Conservation (phyloP, 1,140 invertebrate genomes). For the Aricia agestis region DNA sequence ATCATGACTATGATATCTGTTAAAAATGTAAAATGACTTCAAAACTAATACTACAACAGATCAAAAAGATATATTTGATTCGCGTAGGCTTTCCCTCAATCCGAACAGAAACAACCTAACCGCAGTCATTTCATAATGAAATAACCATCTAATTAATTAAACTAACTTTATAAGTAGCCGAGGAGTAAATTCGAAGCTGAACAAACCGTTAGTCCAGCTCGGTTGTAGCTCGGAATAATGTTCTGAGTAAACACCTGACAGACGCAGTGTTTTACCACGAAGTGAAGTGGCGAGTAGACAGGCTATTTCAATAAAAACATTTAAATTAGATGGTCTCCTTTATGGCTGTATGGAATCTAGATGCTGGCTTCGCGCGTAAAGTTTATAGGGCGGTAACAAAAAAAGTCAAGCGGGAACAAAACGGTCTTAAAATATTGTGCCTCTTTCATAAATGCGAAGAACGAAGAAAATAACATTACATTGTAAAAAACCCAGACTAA, state of each 20-base stretch:
- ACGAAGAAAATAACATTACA: too few species aligned
- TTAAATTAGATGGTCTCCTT: neutral
- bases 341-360: too few species aligned
- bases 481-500: too few species aligned
- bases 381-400: too few species aligned
- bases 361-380: too few species aligned
- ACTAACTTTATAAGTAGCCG: constrained; percentile 20
- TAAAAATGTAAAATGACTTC: too few species aligned
- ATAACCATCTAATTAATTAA: constrained; percentile 13
- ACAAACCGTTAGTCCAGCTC: constrained; percentile 40
- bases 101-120: neutral
- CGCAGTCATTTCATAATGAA: neutral
- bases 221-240: constrained; percentile 47
- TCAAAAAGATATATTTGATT: too few species aligned
- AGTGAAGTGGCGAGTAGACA: constrained; percentile 25
- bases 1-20: too few species aligned
- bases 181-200: constrained; percentile 22
- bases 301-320: constrained; percentile 28
- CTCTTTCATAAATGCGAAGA: too few species aligned
- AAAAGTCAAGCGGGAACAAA: too few species aligned
- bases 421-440: too few species aligned
- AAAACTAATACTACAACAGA: too few species aligned
- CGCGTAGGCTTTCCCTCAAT: neutral
- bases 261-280: constrained; percentile 40
- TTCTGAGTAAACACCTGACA: constrained; percentile 59